These are phyloP conservation scores for Drosophila gaucha DNA, from an alignment of 2,888 invertebrate genomes.

Conservation along the genomic window DNA sequence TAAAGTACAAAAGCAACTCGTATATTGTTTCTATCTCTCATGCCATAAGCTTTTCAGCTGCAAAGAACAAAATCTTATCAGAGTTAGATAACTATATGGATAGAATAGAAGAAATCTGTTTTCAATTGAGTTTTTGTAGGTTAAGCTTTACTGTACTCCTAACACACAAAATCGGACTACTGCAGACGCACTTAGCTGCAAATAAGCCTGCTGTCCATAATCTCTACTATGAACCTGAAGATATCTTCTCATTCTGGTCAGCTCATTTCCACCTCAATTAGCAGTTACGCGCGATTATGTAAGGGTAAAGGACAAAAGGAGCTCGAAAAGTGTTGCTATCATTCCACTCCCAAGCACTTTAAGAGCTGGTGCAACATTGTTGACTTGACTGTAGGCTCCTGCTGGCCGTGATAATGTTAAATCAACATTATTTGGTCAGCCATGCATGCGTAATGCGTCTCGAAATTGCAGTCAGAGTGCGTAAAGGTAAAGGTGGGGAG, in stretches of 20 bases:
- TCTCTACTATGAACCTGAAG: not conserved
- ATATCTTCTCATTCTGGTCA: not conserved
- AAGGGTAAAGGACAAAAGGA: not conserved
- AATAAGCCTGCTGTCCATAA: too few relatives aligned
- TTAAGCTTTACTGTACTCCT: too few relatives aligned
- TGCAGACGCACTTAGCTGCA: not conserved
- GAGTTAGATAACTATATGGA: too few relatives aligned
- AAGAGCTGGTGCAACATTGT: constrained; percentile 41
- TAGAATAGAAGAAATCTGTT: too few relatives aligned
- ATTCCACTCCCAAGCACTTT: not conserved
- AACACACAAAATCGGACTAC: not conserved
- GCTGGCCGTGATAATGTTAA: constrained; percentile 78
- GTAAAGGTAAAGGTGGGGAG: not conserved
- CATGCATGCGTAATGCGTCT: constrained; percentile 83
- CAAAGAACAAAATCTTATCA: too few relatives aligned
- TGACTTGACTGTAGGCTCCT: constrained; percentile 40
- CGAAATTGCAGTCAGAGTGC: constrained; percentile 63
- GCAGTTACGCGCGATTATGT: not conserved
- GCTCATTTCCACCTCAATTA: not conserved
- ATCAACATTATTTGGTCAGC: constrained; percentile 83
- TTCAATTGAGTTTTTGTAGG: too few relatives aligned
- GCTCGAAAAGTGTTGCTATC: not conserved
- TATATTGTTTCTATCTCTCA: too few relatives aligned
- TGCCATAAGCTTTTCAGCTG: too few relatives aligned
- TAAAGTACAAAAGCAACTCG: too few relatives aligned